These are phyloP conservation scores for Trachurus trachurus DNA, from an alignment of 2,797 vertebrate genomes.

Conservation along the genomic window DNA sequence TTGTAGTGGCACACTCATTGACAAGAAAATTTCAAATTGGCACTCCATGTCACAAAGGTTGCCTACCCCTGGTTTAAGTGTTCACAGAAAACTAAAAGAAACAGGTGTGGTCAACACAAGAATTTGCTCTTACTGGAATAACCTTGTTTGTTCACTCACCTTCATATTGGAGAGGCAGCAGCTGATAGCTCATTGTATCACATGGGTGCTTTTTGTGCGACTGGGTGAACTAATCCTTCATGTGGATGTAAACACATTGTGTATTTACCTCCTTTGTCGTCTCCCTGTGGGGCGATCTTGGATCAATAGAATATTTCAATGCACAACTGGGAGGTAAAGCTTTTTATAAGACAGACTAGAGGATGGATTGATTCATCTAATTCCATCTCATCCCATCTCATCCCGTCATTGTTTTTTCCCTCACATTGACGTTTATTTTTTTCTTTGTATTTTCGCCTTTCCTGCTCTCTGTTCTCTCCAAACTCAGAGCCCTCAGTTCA, in stretches of 20 bases:
- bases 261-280: neutral
- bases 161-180: neutral
- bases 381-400: constrained; percentile 33
- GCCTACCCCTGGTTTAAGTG: too few species aligned
- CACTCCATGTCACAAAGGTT: too few species aligned
- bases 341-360: constrained; percentile 15
- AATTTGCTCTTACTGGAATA: neutral
- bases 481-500: constrained; percentile 14
- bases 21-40: too few species aligned
- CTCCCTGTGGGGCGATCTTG: neutral
- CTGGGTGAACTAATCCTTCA: neutral
- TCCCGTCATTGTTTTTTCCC: constrained; percentile 16
- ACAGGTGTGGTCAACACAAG: constrained; percentile 17
- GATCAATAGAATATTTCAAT: constrained; percentile 26
- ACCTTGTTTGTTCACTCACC: constrained; percentile 16
- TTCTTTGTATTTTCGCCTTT: constrained; percentile 9
- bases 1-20: too few species aligned
- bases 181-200: neutral
- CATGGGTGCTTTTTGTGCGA: neutral
- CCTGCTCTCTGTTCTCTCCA: constrained; percentile 1
- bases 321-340: constrained; percentile 1
- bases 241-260: constrained; percentile 1
- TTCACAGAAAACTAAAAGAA: constrained; percentile 30
- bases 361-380: constrained; percentile 28
- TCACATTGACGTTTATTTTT: constrained; percentile 4